Evolutionary conservation across 2,113 vertebrate genomes (phyloP), one percentile per base, ranked within the genome.

Genomic region (Machaerirhynchus nigripectus): DNA sequence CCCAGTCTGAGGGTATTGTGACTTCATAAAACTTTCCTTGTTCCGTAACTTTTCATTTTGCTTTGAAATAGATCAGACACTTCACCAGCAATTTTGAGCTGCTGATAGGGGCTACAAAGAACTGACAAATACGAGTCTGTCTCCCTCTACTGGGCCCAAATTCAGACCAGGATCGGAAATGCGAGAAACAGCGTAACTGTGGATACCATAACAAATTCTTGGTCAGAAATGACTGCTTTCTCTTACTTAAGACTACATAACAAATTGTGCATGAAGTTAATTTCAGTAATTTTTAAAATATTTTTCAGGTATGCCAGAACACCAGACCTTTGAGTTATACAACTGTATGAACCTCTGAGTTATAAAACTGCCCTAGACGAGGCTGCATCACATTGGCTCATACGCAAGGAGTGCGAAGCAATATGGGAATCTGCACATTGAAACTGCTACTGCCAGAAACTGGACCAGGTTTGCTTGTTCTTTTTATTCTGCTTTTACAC

Each of bases 61-160:
- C 95, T 97, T 96, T 97, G 95, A 96, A 97, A 96, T 42, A 90
- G 92, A 97, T 94, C 96, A 96, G 93, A 94, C 89, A 73, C 76
- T 96, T 95, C 93, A 87, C 26, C 90, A 73, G 61, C 79, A 89
- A 94, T 92, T 79, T 64, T 50, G 73, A 96, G 88, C 33, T 96
- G 95, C 90, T 95, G 93, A 97, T 93, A 94, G 91, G 33, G n/a
- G 55, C 57, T 70, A 61, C 7, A 46, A 89, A 81, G 88, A 83
- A 71, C 69, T 87, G 83, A 95, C 92, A 94, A 78, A 65, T 14
- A 79, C 0, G 39, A 81, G 86, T 90, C 60, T 94, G 86, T 94
- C 95, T 96, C 97, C 96, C 95, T 91, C 94, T 93, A 26, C 92
- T 96, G 96, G 95, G 59, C 68, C 69, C 37, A 50, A 42, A 71